Percentiles rank a stretch among this genome's conserved stretches.
Conservation (phyloP, 2,888 invertebrate genomes). For the Crossocerus cetratus region DNA sequence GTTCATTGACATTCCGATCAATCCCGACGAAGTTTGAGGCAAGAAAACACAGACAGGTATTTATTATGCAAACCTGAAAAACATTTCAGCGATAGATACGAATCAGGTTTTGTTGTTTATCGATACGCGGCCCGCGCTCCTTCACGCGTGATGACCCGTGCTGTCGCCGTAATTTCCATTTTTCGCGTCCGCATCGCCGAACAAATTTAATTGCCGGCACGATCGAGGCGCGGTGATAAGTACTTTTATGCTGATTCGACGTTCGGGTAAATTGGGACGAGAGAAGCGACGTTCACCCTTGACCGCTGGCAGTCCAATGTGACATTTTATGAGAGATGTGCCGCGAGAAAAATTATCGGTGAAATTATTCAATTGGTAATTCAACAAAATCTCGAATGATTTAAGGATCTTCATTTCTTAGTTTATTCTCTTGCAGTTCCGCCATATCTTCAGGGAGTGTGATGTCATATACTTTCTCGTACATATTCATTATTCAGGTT, state of each 20-base stretch:
- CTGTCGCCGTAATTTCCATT: slow-evolving; percentile 43
- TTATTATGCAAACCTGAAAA: slow-evolving; percentile 10
- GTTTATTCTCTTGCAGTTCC: no score
- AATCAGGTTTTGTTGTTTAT: slow-evolving; percentile 51
- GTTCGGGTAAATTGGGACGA: slow-evolving; percentile 49
- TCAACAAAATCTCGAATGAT: no score
- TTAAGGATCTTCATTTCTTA: no score
- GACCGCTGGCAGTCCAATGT: slow-evolving; percentile 13
- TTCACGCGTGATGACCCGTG: slow-evolving; percentile 23
- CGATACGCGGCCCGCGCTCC: slow-evolving; percentile 47
- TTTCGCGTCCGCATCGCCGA: slow-evolving; percentile 50
- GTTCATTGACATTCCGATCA: background rate
- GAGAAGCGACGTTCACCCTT: background rate
- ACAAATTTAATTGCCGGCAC: slow-evolving; percentile 57
- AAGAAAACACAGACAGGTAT: no score
- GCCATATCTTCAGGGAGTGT: no score
- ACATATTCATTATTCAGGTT: no score
- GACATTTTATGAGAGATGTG: no score
- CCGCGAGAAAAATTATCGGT: no score
- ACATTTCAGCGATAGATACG: slow-evolving; percentile 33
- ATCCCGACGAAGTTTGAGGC: no score
- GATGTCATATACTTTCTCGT: no score
- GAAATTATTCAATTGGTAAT: no score
- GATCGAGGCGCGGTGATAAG: slow-evolving; percentile 44
- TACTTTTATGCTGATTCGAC: slow-evolving; percentile 47